Conservation (phyloP, 2,797 vertebrate species). For the Enteromius paludinosus region DNA sequence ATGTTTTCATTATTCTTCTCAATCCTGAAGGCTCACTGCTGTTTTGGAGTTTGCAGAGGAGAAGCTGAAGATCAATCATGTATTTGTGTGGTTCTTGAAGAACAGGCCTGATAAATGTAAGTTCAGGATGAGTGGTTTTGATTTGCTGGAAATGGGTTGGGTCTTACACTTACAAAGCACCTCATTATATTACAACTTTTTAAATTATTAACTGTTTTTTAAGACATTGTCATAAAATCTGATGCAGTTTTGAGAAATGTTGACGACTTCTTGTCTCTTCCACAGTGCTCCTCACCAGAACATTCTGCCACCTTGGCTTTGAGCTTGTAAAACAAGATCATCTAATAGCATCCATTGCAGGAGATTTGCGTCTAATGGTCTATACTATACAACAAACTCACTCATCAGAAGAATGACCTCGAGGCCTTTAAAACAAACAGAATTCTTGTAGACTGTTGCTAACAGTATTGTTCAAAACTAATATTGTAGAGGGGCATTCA, state of each 20-base stretch:
- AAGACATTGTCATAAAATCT: not conserved
- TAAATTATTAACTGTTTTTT: not conserved
- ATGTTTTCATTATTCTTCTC: slow-evolving; percentile 2
- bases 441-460: slow-evolving; percentile 7
- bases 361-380: slow-evolving; percentile 88
- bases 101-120: slow-evolving; percentile 86
- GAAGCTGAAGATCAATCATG: slow-evolving; percentile 85
- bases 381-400: slow-evolving; percentile 83
- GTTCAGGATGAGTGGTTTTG: slow-evolving; percentile 40
- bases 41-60: slow-evolving; percentile 86
- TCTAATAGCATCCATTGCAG: slow-evolving; percentile 79
- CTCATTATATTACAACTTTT: not conserved
- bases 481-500: not conserved
- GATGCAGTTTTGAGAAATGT: not conserved
- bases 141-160: not conserved
- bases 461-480: not conserved
- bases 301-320: slow-evolving; percentile 88
- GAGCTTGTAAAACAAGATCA: slow-evolving; percentile 86
- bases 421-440: not conserved
- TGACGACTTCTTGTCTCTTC: slow-evolving; percentile 28
- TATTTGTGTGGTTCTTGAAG: slow-evolving; percentile 86
- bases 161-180: not conserved
- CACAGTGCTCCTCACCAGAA: slow-evolving; percentile 83
- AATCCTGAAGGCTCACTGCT: slow-evolving; percentile 63
- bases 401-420: slow-evolving; percentile 79